Evolutionary conservation across 2,797 vertebrate genomes (phyloP), one percentile per base, ranked within the genome.

Genomic region (Clangula hyemalis): DNA sequence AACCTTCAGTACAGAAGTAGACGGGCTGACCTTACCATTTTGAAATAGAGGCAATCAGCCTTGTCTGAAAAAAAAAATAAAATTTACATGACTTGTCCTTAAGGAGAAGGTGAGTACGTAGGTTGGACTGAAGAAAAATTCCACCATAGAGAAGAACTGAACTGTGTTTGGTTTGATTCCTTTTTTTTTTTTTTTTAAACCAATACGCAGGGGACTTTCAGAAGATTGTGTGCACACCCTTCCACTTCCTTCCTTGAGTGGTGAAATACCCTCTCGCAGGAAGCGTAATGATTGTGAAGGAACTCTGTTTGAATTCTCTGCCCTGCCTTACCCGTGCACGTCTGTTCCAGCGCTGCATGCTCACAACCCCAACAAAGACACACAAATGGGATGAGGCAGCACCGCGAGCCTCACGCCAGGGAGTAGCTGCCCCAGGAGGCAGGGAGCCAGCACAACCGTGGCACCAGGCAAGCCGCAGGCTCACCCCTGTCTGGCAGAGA

Each of bases 1-100:
- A 96, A 87, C 61, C 69, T 47, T 82, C 77, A 89, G 88, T 84
- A 76, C 65, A 58, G 38, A 90, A 53, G n/a, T 8, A 90, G 87
- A 56, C 47, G 61, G 25, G 34, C 74, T 83, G 74, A 78, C 81
- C 14, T 64, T 15, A 54, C 11, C 49, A 32, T 51, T 82, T 18
- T 61, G 64, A 94, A 95, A 87, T 18, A 24, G 24, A 45, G 28
- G 68, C 53, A 86, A 78, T 2, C 1, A 49, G 19, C 20, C 30
- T 28, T 30, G 21, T 56, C 45, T 64, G n/a, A 74, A 36, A 43
- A 8, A 54, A 36, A 56, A 47, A 24, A 45, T 4, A 45, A 45
- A 45, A 38, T 45, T 14, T 51, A 51, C 24, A 75, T 58, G 47
- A 22, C 7, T 28, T 34, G 8, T n/a, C 68, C 36, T 60, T 21